Evolutionary conservation across 2,113 vertebrate genomes (phyloP).

Genomic region (Nymphicus hollandicus): DNA sequence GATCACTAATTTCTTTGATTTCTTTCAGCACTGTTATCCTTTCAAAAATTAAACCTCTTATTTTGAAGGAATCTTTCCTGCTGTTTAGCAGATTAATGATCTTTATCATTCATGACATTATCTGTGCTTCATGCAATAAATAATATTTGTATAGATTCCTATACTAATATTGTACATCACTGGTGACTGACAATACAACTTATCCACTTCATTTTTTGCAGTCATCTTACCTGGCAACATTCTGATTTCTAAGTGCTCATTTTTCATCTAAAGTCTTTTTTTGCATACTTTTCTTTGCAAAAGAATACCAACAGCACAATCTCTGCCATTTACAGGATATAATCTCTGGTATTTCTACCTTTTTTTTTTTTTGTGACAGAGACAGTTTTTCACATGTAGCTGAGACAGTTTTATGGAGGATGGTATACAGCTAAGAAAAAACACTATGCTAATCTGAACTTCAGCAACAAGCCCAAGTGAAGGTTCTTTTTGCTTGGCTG

Average conservation of each 20-base stretch:
- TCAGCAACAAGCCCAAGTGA: background rate
- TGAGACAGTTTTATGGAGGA: background rate
- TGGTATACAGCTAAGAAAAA: background rate
- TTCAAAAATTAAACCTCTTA: constrained; percentile 8
- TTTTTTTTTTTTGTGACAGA: background rate
- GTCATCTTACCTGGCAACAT: background rate
- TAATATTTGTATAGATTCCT: background rate
- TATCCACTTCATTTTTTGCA: background rate
- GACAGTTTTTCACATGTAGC: background rate
- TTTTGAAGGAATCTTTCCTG: background rate
- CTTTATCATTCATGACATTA: background rate
- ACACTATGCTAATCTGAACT: background rate
- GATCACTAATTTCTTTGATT: constrained; percentile 11
- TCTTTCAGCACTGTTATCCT: background rate
- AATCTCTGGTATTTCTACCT: background rate
- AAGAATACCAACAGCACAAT: background rate
- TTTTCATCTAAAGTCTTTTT: background rate
- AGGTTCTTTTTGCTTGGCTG: background rate
- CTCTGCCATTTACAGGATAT: background rate
- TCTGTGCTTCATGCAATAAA: background rate
- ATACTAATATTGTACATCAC: background rate
- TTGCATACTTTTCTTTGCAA: background rate
- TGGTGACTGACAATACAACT: background rate
- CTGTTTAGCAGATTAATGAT: constrained; percentile 1
- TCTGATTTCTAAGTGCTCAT: background rate